Evolutionary conservation across 2,888 invertebrate species (phyloP).

Genomic region (Amphipyra berbera): DNA sequence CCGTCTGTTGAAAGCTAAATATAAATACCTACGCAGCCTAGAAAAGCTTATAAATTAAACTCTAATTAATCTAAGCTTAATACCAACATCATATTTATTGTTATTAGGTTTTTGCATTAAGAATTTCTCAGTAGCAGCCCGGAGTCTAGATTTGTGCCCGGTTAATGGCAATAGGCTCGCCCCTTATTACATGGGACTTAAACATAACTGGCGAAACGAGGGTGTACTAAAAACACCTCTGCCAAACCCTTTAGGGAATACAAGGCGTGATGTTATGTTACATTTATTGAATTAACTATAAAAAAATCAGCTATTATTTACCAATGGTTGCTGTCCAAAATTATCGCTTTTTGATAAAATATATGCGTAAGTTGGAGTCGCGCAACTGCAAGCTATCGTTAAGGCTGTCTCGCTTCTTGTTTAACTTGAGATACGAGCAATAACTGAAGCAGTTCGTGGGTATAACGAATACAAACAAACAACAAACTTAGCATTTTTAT

Average conservation of each 20-base stretch:
- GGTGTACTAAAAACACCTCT: no score
- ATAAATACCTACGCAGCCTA: no score
- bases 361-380: constrained; percentile 14
- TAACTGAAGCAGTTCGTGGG: constrained; percentile 22
- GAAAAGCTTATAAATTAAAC: neutral
- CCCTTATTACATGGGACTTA: no score
- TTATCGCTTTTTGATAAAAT: constrained; percentile 27
- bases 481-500: constrained; percentile 44
- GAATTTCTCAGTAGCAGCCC: no score
- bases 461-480: constrained; percentile 32
- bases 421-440: constrained; percentile 35
- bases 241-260: no score
- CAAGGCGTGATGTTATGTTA: no score
- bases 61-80: neutral
- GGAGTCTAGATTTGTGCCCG: no score
- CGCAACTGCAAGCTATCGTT: constrained; percentile 35
- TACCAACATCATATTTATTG: constrained; percentile 1
- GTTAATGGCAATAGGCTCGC: no score
- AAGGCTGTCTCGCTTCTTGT: constrained; percentile 23
- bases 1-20: no score
- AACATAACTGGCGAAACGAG: no score
- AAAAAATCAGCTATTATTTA: neutral
- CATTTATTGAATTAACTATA: no score
- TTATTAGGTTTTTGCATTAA: no score
- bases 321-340: constrained; percentile 20